phyloP scores from a whole-genome alignment of 2,888 invertebrate species.

The Drosophila silvestris region DNA sequence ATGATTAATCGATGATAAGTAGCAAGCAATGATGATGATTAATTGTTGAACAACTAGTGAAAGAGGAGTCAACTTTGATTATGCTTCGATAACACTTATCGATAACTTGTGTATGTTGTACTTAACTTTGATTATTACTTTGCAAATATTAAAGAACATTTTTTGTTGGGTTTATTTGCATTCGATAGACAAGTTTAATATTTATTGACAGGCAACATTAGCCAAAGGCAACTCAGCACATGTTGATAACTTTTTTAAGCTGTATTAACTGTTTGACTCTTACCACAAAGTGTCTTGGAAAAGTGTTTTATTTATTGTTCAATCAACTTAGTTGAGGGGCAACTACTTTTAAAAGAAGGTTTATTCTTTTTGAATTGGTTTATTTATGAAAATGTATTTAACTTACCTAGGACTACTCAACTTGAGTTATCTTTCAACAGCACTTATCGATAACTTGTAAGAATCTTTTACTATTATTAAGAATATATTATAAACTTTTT shows the following conservation, averaged over 20 bases:
- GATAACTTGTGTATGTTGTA: not conserved
- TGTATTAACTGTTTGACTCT: not conserved
- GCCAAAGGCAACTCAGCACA: not conserved
- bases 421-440: too few species aligned
- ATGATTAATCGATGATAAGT: not conserved
- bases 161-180: not conserved
- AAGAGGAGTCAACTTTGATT: not conserved
- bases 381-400: too few species aligned
- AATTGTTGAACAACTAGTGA: not conserved
- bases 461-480: too few species aligned
- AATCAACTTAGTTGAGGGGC: not conserved
- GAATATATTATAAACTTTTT: too few species aligned
- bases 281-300: not conserved
- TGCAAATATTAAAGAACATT: not conserved
- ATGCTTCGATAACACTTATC: not conserved
- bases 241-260: not conserved
- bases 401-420: too few species aligned
- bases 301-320: not conserved
- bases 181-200: too few species aligned
- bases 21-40: not conserved
- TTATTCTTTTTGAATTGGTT: not conserved
- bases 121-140: not conserved
- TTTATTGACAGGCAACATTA: accelerated
- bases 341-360: not conserved
- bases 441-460: too few species aligned